These are phyloP conservation scores for Aleiodes sp. DNA, from an alignment of 1,140 invertebrate genomes.

Conservation along the genomic window DNA sequence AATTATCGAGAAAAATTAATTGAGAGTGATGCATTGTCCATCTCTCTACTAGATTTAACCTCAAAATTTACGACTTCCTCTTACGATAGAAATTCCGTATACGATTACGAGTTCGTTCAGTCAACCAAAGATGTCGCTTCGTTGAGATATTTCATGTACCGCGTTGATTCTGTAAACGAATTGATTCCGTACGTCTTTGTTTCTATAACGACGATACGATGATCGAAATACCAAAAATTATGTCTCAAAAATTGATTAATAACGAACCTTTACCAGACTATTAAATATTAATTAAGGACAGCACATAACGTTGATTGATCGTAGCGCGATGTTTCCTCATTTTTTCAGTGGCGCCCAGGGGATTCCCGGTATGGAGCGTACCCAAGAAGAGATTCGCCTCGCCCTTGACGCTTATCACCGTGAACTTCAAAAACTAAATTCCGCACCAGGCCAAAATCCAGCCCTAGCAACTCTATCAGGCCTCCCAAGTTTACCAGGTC, in stretches of 20 bases:
- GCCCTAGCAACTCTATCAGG: conserved; percentile 66
- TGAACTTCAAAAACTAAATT: conserved; percentile 87
- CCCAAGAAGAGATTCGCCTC: conserved; percentile 87
- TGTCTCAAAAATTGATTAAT: neutral
- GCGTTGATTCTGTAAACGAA: neutral
- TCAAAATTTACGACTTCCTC: no score
- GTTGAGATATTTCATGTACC: no score
- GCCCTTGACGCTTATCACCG: conserved; percentile 91
- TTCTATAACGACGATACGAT: neutral
- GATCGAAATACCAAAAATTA: neutral
- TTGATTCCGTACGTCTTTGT: neutral
- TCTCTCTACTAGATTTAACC: no score
- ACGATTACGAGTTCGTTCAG: no score
- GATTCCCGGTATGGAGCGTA: conserved; percentile 74
- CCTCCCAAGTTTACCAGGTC: conserved; percentile 72
- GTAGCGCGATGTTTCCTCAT: conserved; percentile 77
- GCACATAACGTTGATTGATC: conserved; percentile 67
- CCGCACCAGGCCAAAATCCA: conserved; percentile 69
- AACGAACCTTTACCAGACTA: neutral
- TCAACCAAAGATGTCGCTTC: no score
- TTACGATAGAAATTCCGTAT: no score
- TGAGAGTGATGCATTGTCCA: no score
- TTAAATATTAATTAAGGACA: conserved; percentile 69
- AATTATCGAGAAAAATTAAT: no score
- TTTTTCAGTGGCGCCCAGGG: conserved; percentile 75